Conservation (phyloP, 2,797 vertebrate genomes). For the Pseudochirops corinnae region DNA sequence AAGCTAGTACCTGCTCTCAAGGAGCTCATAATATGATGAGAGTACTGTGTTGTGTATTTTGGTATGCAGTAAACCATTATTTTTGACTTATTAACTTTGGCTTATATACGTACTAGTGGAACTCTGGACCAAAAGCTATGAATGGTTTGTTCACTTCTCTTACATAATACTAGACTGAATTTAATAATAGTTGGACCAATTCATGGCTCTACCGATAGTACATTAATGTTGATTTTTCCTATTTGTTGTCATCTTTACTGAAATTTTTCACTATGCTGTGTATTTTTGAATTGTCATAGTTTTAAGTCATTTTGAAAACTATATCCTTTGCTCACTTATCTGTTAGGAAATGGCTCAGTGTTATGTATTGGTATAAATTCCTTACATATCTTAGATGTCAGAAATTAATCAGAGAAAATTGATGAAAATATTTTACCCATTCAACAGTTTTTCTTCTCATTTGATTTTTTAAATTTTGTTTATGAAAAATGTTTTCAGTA, state of each 20-base stretch:
- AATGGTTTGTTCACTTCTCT: background rate
- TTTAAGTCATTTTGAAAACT: background rate
- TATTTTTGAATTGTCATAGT: background rate
- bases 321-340: background rate
- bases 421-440: background rate
- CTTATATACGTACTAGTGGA: background rate
- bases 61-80: background rate
- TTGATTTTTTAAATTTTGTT: background rate
- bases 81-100: background rate
- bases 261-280: background rate
- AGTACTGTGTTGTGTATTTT: background rate
- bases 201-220: background rate
- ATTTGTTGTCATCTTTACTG: background rate
- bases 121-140: background rate
- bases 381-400: background rate
- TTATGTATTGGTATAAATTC: background rate
- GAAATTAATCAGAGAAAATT: background rate
- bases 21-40: too few relatives aligned
- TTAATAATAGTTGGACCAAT: background rate
- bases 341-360: background rate
- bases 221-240: background rate
- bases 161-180: background rate
- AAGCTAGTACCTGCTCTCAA: too few relatives aligned
- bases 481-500: background rate
- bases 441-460: background rate